Evolutionary conservation across 1,140 invertebrate genomes (phyloP).

Genomic region (Papilio dardanus): DNA sequence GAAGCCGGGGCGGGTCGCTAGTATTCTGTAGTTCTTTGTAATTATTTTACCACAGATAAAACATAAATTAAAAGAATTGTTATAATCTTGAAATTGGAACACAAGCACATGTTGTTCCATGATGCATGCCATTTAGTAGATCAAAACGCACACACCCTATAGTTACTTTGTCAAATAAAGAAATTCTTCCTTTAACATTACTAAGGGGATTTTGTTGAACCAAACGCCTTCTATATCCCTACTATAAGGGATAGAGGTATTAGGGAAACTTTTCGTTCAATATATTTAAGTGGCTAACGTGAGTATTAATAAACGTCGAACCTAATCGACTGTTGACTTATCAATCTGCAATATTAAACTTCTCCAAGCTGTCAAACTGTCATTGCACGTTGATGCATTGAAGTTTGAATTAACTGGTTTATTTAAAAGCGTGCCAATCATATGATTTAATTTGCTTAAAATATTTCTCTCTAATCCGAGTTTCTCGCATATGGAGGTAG

Average conservation of each 20-base stretch:
- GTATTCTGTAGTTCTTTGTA: no score
- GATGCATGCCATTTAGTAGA: no score
- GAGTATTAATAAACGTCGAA: conserved; percentile 22
- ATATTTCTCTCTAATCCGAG: no score
- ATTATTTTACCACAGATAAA: neutral
- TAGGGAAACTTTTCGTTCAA: neutral
- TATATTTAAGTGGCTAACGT: neutral
- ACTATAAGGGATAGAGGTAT: no score
- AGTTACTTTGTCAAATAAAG: neutral
- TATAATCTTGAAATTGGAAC: neutral
- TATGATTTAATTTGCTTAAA: neutral
- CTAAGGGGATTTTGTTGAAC: neutral
- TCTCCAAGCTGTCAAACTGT: conserved; percentile 19
- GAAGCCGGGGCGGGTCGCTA: no score
- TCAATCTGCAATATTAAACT: conserved; percentile 24
- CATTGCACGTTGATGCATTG: conserved; percentile 3
- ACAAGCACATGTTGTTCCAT: no score
- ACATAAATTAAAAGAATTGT: neutral
- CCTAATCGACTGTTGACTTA: conserved; percentile 9
- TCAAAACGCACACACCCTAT: neutral
- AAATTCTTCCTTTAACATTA: neutral
- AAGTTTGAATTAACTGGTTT: conserved; percentile 8
- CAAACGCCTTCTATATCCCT: neutral
- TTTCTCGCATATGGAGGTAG: no score
- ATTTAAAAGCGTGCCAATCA: conserved; percentile 16